Evolutionary conservation across 2,797 vertebrate species (phyloP), one percentile per base, ranked within the genome.

Genomic region (Mormyrus hasselquistii): DNA sequence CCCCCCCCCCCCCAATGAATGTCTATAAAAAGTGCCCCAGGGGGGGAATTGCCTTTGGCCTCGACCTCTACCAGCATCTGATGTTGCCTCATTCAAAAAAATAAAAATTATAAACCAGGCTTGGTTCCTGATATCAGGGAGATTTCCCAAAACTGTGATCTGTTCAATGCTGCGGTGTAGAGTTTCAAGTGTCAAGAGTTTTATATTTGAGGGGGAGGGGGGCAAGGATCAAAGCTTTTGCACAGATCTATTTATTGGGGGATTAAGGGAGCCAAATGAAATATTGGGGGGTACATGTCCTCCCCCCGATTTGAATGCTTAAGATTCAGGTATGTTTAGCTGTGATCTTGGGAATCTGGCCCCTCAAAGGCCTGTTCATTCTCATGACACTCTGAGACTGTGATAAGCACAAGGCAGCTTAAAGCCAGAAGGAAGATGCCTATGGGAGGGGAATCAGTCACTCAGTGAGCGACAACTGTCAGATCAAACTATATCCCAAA

Each of bases 41-140:
- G 65, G 29, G 65, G 65, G 65, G 19, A 16, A 82, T 47, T 44
- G 41, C 76, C 41, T 9, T n/a, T 19, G 8, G 41, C 19, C 76
- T 19, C 16, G 6, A 82, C n/a, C 16, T 82, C 16, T 41, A 47
- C 41, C 16, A n/a, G 41, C 76, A 82, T 82, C 38, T 82, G 38
- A 47, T 82, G 76, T n/a, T 41, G 65, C 65, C 65, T 73, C 65
- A 73, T 69, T 69, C 34, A 69, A 69, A 65, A 69, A 79, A 76
- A 34, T 3, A n/a, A n/a, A 9, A 76, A 44, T 34, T 34, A 34
- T 34, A 34, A 34, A 44, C 16, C 41, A 82, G 16, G 1, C 8
- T 47, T 82, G 38, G 47, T 79, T 79, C 5, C 73, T 14, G 19
- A 79, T 44, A 34, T 73, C 65, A 79, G 38, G 38, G 73, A 79